phyloP scores from a whole-genome alignment of 2,797 vertebrate species.

The Diplodus puntazzo region DNA sequence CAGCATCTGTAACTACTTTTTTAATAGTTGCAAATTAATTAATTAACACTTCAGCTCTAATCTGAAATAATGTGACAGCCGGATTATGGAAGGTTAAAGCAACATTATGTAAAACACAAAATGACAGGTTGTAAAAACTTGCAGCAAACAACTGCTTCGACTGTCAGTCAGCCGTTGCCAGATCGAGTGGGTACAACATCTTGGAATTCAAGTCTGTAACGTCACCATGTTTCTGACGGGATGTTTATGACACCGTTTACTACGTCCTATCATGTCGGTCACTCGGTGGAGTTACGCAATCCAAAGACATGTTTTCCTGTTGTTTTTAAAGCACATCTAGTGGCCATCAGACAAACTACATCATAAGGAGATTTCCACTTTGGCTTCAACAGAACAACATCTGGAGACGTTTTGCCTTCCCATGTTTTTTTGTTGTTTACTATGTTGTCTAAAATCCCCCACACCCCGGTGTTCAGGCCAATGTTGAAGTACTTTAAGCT shows the following conservation, averaged over 20 bases:
- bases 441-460: neutral
- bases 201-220: neutral
- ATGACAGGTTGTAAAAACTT: neutral
- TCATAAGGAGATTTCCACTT: neutral
- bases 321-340: neutral
- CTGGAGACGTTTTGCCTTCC: neutral
- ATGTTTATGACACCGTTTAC: neutral
- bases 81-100: too few relatives aligned
- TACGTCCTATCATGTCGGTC: neutral
- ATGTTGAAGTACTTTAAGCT: neutral
- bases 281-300: neutral
- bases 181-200: neutral
- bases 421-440: neutral
- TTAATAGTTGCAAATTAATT: too few relatives aligned
- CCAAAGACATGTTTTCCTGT: neutral
- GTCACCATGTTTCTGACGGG: neutral
- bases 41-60: too few relatives aligned
- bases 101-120: neutral
- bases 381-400: neutral
- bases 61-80: too few relatives aligned
- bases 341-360: neutral
- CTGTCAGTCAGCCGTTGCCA: neutral
- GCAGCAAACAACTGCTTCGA: neutral
- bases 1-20: neutral
- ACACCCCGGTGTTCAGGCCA: neutral